A percentile compares a stretch with the other conserved stretches of the same genome.
Evolutionary conservation across 1,140 invertebrate genomes (phyloP).

Genomic region (Charaxes varanes): DNA sequence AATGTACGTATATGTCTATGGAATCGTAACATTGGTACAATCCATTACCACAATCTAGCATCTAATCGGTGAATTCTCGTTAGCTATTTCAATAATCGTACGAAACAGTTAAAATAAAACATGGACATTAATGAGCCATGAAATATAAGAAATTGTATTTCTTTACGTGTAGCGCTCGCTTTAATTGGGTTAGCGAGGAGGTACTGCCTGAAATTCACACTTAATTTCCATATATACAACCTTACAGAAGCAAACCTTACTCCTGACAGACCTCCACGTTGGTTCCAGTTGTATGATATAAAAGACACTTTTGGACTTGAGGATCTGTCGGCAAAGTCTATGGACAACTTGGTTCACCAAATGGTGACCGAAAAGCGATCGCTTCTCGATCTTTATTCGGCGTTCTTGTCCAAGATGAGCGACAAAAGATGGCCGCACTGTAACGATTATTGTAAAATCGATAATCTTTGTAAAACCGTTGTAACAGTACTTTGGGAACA

Average conservation of each 20-base stretch:
- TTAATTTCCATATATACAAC: conserved; percentile 88
- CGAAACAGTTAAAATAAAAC: no score
- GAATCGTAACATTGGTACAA: no score
- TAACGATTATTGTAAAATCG: conserved; percentile 74
- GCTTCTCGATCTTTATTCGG: conserved; percentile 62
- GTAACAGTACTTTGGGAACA: conserved; percentile 73
- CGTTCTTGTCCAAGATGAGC: conserved; percentile 75
- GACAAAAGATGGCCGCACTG: conserved; percentile 69
- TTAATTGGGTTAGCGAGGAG: no score
- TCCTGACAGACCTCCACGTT: conserved; percentile 72
- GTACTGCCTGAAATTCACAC: no score
- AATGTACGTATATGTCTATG: no score
- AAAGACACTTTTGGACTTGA: conserved; percentile 77
- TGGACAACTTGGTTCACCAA: conserved; percentile 66
- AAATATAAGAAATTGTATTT: no score
- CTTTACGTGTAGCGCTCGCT: no score
- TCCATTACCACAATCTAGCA: no score
- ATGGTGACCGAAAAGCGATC: conserved; percentile 64
- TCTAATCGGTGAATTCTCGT: no score
- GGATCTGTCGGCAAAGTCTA: conserved; percentile 62
- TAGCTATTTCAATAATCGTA: no score
- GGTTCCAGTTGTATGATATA: conserved; percentile 82
- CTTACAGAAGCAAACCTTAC: conserved; percentile 82
- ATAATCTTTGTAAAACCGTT: conserved; percentile 75
- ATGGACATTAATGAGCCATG: no score